A percentile compares a stretch with the other conserved stretches of the same genome.
Conservation (phyloP, 2,888 invertebrate genomes). For the Aradus depressus region DNA sequence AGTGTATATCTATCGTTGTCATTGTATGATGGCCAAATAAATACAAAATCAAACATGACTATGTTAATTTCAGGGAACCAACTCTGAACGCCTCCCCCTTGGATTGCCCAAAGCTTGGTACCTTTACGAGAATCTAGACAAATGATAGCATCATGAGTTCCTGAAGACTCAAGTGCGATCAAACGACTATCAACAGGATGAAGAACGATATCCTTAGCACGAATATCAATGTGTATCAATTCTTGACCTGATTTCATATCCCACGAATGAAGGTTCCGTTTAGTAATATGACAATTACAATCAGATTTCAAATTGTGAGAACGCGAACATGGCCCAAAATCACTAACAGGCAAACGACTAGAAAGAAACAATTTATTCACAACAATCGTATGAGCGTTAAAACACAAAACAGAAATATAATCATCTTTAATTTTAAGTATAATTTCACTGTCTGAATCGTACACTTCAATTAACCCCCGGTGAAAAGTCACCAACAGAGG, state of each 20-base stretch:
- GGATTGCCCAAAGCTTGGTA: slow-evolving; percentile 2
- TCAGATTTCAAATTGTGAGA: no score
- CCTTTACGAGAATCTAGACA: slow-evolving; percentile 8
- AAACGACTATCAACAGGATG: slow-evolving; percentile 5
- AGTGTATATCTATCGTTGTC: slow-evolving; percentile 15
- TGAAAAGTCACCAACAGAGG: slow-evolving; percentile 12
- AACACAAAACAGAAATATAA: slow-evolving; percentile 9
- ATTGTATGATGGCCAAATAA: slow-evolving; percentile 11
- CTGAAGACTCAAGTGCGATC: slow-evolving; percentile 5
- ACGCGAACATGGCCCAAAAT: no score
- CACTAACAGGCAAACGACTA: neutral
- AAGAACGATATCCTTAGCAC: slow-evolving; percentile 8
- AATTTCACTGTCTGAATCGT: slow-evolving; percentile 8
- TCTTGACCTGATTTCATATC: slow-evolving; percentile 9
- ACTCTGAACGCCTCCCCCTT: slow-evolving; percentile 2
- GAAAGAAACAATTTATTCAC: slow-evolving; percentile 13
- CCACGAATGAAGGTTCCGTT: slow-evolving; percentile 12
- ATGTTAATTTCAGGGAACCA: slow-evolving; percentile 14
- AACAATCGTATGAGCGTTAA: slow-evolving; percentile 9
- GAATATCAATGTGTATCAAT: slow-evolving; percentile 3
- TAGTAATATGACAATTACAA: no score
- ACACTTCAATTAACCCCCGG: slow-evolving; percentile 3
- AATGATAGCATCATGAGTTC: slow-evolving; percentile 2
- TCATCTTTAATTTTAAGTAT: slow-evolving; percentile 10
- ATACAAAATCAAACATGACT: slow-evolving; percentile 13